phyloP scores from a whole-genome alignment of 1,140 invertebrate species.

The Cecropterus lyciades region DNA sequence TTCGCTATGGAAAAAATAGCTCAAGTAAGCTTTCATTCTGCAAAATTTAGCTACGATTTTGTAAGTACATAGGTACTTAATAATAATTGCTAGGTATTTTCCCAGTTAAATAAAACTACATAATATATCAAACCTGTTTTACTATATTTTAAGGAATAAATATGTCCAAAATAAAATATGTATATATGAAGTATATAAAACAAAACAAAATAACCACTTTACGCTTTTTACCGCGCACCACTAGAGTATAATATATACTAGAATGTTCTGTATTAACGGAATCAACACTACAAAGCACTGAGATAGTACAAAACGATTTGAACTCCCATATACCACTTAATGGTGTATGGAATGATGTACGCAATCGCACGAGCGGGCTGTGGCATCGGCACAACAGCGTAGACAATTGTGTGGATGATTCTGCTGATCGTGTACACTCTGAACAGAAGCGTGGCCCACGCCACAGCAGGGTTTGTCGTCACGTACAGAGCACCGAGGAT shows the following conservation, averaged over 20 bases:
- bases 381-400: slow-evolving; percentile 78
- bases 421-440: slow-evolving; percentile 85
- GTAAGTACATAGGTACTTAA: no score
- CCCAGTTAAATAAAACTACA: no score
- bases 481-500: slow-evolving; percentile 87
- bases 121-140: no score
- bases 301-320: slow-evolving; percentile 60
- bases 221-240: background rate
- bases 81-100: no score
- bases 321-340: slow-evolving; percentile 66
- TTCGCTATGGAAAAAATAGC: no score
- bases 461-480: slow-evolving; percentile 84
- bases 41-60: no score
- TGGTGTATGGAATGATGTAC: slow-evolving; percentile 49
- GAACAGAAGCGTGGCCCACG: slow-evolving; percentile 85
- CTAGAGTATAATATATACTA: no score
- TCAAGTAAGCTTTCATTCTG: no score
- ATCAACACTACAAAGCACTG: slow-evolving; percentile 50
- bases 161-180: no score
- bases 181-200: background rate
- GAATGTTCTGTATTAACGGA: no score
- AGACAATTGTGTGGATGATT: slow-evolving; percentile 88
- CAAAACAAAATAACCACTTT: slow-evolving; percentile 3
- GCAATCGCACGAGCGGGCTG: slow-evolving; percentile 61
- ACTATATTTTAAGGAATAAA: no score